Percentiles rank a stretch among this genome's conserved stretches.
Evolutionary conservation across 2,113 vertebrate species (phyloP).

Genomic region (Myodes glareolus): DNA sequence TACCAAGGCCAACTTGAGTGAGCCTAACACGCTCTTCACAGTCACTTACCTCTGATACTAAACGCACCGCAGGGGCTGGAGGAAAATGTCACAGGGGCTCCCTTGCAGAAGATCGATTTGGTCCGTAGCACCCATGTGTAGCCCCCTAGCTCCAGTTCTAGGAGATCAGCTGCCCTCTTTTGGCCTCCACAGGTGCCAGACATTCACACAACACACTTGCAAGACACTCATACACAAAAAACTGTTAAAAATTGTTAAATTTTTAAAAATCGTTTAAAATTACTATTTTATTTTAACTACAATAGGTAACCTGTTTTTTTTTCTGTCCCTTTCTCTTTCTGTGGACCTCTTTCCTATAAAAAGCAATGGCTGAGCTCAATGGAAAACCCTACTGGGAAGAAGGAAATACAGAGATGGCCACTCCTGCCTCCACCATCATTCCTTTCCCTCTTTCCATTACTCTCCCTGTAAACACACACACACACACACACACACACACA

Average conservation of each 20-base stretch:
- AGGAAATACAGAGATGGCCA: neutral
- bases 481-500: neutral
- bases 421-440: neutral
- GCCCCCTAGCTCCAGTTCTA: neutral
- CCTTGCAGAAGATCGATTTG: neutral
- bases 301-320: neutral
- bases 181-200: neutral
- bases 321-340: neutral
- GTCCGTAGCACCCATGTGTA: neutral
- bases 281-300: neutral
- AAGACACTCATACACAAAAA: neutral
- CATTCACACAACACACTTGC: neutral
- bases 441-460: fast-evolving
- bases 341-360: neutral
- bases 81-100: neutral
- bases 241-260: neutral
- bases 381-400: neutral
- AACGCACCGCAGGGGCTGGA: neutral
- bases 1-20: neutral
- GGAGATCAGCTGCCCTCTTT: neutral
- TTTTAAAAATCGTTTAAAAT: neutral
- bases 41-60: neutral
- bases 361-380: neutral
- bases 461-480: neutral
- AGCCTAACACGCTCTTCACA: neutral